Evolutionary conservation across 2,113 vertebrate genomes (phyloP), one percentile per base, ranked within the genome.

Genomic region (Illadopsis cleaveri): DNA sequence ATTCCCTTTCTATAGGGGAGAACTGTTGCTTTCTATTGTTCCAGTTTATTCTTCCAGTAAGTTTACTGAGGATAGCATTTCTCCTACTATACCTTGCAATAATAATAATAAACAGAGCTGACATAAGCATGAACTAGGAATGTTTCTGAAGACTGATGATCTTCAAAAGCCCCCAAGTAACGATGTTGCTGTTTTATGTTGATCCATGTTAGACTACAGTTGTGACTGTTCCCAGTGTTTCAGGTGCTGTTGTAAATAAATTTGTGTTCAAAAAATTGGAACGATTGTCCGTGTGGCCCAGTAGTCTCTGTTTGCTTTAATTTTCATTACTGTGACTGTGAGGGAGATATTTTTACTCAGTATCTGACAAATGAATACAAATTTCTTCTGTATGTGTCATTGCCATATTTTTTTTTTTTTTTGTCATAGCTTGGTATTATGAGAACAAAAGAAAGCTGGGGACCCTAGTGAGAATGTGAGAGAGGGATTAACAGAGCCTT

Each of bases 401-500:
- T 83, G 80, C 73, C 56, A 40, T 60, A 45, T 58, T 25, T 18
- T 30, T 53, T 23, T 57, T n/a, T 9, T 72, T 82, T 79, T 60
- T 96, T 15, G 81, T 72, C 31, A 31, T 81, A 38, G 64, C 62
- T 82, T 68, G 69, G 60, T 95, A 78, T 68, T 87, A 66, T 3
- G 79, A 78, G 90, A 95, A 93, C 87, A 95, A 94, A 95, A 93
- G 91, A 75, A 92, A 92, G 57, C 76, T 57, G 15, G 38, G 30
- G 73, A 93, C 77, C 53, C 45, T 72, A n/a, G 76, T 82, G 93
- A 64, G 60, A 90, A 93, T 89, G 93, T 68, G 82, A 48, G 90
- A 90, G 68, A 54, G 47, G 87, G 94, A 95, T 96, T 96, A 95
- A 64, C 48, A 88, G 93, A 94, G 82, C 93, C 91, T 94, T 91